These are phyloP conservation scores for Apamea monoglypha DNA, from an alignment of 2,888 invertebrate genomes.

Conservation along the genomic window DNA sequence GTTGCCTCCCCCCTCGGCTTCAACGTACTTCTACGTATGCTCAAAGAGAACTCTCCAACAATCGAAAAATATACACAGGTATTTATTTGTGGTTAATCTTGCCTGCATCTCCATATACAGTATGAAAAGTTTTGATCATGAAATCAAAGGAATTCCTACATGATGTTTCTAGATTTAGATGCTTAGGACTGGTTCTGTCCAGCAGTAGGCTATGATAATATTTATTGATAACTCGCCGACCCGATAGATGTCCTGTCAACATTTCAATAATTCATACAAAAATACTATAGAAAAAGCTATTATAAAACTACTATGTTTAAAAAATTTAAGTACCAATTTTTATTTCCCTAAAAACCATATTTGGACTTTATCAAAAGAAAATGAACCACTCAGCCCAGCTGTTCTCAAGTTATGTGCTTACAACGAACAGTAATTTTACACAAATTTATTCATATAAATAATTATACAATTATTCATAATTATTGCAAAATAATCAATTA, in stretches of 20 bases:
- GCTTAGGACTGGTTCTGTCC: background rate
- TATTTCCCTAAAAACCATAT: too few species aligned
- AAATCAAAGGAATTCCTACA: background rate
- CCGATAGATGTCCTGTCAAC: background rate
- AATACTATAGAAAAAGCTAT: too few species aligned
- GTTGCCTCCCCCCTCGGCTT: constrained; percentile 62
- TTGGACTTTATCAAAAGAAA: background rate
- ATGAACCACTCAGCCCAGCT: background rate
- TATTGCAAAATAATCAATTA: background rate
- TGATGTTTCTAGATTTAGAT: background rate
- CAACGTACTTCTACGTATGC: constrained; percentile 53
- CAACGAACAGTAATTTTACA: too few species aligned
- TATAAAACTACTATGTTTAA: too few species aligned
- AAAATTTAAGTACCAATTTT: too few species aligned
- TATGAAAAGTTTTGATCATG: background rate
- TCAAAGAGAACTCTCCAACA: constrained; percentile 19
- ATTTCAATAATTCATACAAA: too few species aligned
- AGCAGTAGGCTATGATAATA: background rate
- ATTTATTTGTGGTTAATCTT: background rate
- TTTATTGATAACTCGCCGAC: background rate
- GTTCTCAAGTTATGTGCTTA: background rate
- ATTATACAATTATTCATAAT: too few species aligned
- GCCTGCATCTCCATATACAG: background rate
- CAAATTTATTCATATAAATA: too few species aligned
- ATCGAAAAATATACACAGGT: constrained; percentile 43